A percentile compares a stretch with the other conserved stretches of the same genome.
Evolutionary conservation across 2,113 vertebrate genomes (phyloP).

Genomic region (Cinclus mexicanus): DNA sequence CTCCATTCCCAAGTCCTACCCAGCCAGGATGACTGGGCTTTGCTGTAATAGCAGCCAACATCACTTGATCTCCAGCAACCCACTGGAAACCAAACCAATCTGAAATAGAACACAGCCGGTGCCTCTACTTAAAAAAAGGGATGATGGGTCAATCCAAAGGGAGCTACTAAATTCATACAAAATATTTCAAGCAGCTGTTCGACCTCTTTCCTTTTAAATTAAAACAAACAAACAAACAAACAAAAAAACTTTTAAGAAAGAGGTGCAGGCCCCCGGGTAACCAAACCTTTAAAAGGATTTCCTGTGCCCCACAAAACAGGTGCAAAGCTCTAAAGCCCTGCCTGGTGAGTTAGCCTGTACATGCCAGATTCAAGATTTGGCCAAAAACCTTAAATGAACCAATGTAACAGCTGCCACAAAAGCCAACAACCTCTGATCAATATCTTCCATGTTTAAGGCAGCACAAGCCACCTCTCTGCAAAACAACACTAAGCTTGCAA

Average conservation of each 20-base stretch:
- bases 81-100: not conserved
- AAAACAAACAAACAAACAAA: not conserved
- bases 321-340: not conserved
- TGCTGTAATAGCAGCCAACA: accelerated
- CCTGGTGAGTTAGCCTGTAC: not conserved
- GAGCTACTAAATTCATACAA: not conserved
- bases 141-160: not conserved
- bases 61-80: not conserved
- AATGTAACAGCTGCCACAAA: not conserved
- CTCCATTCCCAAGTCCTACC: not conserved
- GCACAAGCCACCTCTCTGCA: not conserved
- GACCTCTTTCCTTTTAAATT: not conserved
- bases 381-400: conserved; percentile 23
- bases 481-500: not conserved
- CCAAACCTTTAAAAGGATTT: not conserved
- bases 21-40: not conserved
- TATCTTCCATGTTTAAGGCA: not conserved
- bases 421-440: conserved; percentile 1
- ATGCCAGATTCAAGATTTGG: not conserved
- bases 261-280: not conserved
- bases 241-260: not conserved
- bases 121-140: not conserved
- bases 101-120: not conserved
- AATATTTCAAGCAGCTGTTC: not conserved
- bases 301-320: not conserved